Percentiles rank a stretch among this genome's conserved stretches.
Conservation (phyloP, 2,888 invertebrate genomes). For the Flexamia atlantica region DNA sequence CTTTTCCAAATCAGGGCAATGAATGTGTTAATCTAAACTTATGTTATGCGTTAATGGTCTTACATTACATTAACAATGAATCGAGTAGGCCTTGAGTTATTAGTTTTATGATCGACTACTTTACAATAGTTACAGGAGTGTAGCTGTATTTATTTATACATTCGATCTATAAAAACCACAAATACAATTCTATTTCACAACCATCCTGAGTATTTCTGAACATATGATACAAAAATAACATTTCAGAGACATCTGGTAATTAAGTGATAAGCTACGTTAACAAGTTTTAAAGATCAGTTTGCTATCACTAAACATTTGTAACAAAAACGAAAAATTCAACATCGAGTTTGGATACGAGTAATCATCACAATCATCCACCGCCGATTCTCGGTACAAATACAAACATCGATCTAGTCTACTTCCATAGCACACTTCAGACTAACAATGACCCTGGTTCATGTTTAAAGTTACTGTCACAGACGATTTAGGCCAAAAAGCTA, state of each 20-base stretch:
- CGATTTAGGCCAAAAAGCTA: constrained; percentile 47
- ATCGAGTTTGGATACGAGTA: background rate
- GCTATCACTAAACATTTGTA: background rate
- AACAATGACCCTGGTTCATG: constrained; percentile 28
- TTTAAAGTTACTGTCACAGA: constrained; percentile 4
- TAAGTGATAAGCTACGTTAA: background rate
- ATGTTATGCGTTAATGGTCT: constrained; percentile 13
- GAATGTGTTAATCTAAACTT: constrained; percentile 19
- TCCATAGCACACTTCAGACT: constrained; percentile 36
- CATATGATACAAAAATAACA: constrained; percentile 31
- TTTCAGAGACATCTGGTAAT: background rate
- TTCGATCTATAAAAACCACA: background rate
- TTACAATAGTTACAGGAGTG: background rate
- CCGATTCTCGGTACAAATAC: background rate
- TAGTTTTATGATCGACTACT: background rate
- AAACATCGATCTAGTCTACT: constrained; percentile 52
- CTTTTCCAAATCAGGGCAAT: background rate
- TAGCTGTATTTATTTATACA: background rate
- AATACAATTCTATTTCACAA: constrained; percentile 16
- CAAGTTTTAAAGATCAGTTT: background rate
- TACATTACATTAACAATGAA: constrained; percentile 33
- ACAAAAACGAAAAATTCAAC: background rate
- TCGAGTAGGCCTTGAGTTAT: constrained; percentile 11
- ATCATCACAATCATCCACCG: background rate
- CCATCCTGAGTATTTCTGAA: constrained; percentile 37